Percentiles rank a stretch among this genome's conserved stretches.
Conservation (phyloP, 2,888 invertebrate species). For the Troides oblongomaculatus region DNA sequence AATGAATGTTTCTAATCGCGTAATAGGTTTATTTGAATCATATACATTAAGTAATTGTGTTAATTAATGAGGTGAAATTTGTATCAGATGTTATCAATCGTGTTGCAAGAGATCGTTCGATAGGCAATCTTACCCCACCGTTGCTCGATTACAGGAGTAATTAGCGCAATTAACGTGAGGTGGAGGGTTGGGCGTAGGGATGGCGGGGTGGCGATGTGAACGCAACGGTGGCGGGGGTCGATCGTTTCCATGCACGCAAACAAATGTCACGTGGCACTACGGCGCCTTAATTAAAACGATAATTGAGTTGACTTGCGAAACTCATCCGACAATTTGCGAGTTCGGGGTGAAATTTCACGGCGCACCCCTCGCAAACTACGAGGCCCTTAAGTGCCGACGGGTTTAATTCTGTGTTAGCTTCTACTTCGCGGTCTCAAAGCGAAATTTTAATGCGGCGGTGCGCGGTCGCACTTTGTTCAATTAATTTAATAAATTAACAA, state of each 20-base stretch:
- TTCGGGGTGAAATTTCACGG: slow-evolving; percentile 75
- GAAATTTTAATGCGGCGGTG: slow-evolving; percentile 73
- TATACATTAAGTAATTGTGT: background rate
- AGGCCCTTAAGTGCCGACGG: slow-evolving; percentile 77
- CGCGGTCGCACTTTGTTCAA: slow-evolving; percentile 67
- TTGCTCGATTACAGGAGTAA: slow-evolving; percentile 79
- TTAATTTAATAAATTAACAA: slow-evolving; percentile 73
- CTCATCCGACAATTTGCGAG: slow-evolving; percentile 78
- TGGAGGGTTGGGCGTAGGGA: slow-evolving; percentile 36
- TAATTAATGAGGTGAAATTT: slow-evolving; percentile 29
- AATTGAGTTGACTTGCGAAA: slow-evolving; percentile 80
- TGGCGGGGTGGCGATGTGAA: slow-evolving; percentile 35
- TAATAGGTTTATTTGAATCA: no score
- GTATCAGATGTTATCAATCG: slow-evolving; percentile 58
- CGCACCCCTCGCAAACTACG: slow-evolving; percentile 73
- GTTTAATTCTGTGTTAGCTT: slow-evolving; percentile 79
- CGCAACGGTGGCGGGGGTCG: slow-evolving; percentile 32
- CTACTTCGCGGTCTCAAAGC: slow-evolving; percentile 74
- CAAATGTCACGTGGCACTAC: slow-evolving; percentile 78
- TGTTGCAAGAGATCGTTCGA: slow-evolving; percentile 70
- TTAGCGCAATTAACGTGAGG: slow-evolving; percentile 78
- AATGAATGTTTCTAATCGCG: no score
- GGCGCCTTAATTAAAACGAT: slow-evolving; percentile 79
- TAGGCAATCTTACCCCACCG: slow-evolving; percentile 76
- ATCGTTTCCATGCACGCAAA: slow-evolving; percentile 79